Base-by-base conservation (phyloP, 2,113 vertebrate species). In the Callocephalon fimbriatum region DNA sequence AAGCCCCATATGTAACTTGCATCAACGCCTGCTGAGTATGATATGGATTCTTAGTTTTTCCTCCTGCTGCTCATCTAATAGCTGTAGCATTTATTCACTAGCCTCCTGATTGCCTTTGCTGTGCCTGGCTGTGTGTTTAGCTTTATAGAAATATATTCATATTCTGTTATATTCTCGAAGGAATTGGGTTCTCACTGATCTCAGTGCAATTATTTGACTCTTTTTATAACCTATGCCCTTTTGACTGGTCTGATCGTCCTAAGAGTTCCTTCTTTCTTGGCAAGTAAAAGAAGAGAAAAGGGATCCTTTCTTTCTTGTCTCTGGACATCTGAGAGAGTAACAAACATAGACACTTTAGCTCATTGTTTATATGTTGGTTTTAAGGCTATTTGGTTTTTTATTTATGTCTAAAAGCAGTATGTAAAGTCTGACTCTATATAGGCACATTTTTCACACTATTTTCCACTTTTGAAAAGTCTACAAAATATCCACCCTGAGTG, bases 401-500 rank as follows among this genome's bases (percentile, higher is more conserved):
- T 76, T 80, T 45, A 15, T 32, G 22, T 54, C 88, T 44, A 38
- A 77, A 70, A 84, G 9, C 35, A 62, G 7, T n/a, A 50, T 38
- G 9, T 10, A 66, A 45, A 66, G 4, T 71, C 27, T 68, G 29
- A 77, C 13, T 70, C 53, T 58, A 83, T 13, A 38, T 7, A 75
- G 18, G 54, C 4, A 32, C 2, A n/a, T 63, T 91, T 90, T 63
- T 37, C 4, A 7, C 2, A 5, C 27, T 20, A 6, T 58, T 62
- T 91, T 70, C 44, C n/a, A 16, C 37, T 2, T 37, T 67, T 37
- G 22, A 93, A 22, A 59, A 86, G 7, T 11, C 32, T 73, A n/a
- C 11, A 62, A 11, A 32, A 15, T 62, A 54, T 10, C 19, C 3
- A 16, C 0, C 0, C 7, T 50, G 21, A 20, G 10, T 54, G 53